Percentiles rank a stretch among this genome's conserved stretches.
Conservation (phyloP, 2,113 vertebrate species). For the Salvelinus namaycush region DNA sequence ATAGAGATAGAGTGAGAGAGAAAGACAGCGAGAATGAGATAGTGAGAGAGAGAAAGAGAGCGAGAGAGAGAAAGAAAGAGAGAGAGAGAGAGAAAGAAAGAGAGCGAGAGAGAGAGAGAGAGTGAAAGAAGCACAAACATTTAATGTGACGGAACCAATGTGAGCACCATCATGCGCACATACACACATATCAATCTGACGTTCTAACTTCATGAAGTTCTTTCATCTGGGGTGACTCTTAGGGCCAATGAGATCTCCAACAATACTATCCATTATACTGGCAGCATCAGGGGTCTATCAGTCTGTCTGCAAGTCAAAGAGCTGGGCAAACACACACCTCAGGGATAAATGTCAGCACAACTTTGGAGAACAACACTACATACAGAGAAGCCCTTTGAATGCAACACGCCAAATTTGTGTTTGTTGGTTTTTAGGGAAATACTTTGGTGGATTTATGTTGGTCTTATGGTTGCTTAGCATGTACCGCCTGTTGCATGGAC, state of each 20-base stretch:
- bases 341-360: slow-evolving; percentile 57
- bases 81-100: neutral
- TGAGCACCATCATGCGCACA: slow-evolving; percentile 5
- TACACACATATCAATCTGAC: slow-evolving; percentile 62
- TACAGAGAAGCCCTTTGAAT: slow-evolving; percentile 1
- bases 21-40: neutral
- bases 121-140: slow-evolving; percentile 35
- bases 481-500: neutral
- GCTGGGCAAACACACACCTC: slow-evolving; percentile 60
- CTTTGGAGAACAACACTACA: neutral
- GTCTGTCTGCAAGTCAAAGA: slow-evolving; percentile 23
- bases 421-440: neutral
- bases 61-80: slow-evolving; percentile 23
- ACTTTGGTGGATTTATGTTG: neutral
- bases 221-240: slow-evolving; percentile 73
- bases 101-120: neutral
- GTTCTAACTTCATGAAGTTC: slow-evolving; percentile 55
- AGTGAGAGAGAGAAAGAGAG: neutral
- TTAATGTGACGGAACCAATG: neutral
- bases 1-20: slow-evolving; percentile 24
- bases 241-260: slow-evolving; percentile 60
- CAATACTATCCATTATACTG: slow-evolving; percentile 73
- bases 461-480: neutral
- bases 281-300: slow-evolving; percentile 38
- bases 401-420: neutral